Evolutionary conservation across 2,113 vertebrate species (phyloP).

Genomic region (Picathartes gymnocephalus): DNA sequence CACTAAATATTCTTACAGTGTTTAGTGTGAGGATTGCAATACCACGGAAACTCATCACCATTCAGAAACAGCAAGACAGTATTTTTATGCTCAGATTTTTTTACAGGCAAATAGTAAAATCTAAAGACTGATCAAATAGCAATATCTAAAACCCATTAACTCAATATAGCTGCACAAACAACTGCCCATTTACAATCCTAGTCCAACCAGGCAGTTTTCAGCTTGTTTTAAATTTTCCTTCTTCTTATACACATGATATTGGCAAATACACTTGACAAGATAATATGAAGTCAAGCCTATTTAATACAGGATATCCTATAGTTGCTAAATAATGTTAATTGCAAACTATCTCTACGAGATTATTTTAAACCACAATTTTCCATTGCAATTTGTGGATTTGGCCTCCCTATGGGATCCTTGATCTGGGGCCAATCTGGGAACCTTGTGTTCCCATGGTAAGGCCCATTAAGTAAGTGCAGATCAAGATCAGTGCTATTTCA

Average conservation of each 20-base stretch:
- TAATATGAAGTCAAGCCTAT: background rate
- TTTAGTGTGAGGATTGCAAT: background rate
- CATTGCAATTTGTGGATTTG: background rate
- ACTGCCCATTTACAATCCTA: background rate
- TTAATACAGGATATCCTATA: background rate
- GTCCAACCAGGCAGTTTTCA: background rate
- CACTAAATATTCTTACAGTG: background rate
- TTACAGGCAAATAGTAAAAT: background rate
- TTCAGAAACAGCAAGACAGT: background rate
- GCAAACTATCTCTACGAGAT: background rate
- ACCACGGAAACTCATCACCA: background rate
- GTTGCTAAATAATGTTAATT: background rate
- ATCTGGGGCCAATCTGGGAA: background rate
- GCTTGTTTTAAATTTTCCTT: background rate
- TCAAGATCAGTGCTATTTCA: background rate
- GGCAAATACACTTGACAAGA: background rate
- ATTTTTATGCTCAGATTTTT: background rate
- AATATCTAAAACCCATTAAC: background rate
- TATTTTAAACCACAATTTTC: background rate
- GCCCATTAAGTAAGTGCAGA: background rate
- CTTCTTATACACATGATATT: background rate
- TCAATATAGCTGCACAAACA: background rate
- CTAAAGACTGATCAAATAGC: background rate
- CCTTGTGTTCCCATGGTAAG: fast-evolving
- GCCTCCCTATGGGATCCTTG: background rate